Evolutionary conservation across 2,113 vertebrate species (phyloP).

Genomic region (Macquaria australasica): DNA sequence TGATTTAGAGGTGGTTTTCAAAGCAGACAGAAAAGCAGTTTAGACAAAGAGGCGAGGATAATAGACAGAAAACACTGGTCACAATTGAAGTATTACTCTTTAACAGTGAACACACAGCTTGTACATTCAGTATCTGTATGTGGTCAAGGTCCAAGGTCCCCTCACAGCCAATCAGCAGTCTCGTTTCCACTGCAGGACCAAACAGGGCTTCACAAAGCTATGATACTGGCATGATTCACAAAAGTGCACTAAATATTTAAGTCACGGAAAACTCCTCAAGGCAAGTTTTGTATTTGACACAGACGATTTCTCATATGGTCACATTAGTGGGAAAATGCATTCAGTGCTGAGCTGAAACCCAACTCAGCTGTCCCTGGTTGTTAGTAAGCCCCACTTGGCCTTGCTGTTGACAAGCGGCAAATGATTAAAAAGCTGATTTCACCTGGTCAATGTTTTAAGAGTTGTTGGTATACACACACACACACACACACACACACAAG

Average conservation of each 20-base stretch:
- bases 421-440: constrained; percentile 46
- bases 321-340: neutral
- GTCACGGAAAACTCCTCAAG: constrained; percentile 4
- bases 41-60: neutral
- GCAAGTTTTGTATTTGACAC: constrained; percentile 7
- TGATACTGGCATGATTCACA: neutral
- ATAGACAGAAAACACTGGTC: neutral
- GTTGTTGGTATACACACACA: neutral
- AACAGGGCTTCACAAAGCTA: neutral
- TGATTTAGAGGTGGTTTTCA: neutral
- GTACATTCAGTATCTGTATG: neutral
- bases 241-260: constrained; percentile 39
- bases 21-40: neutral
- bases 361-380: neutral
- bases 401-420: constrained; percentile 1
- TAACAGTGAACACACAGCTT: constrained; percentile 14
- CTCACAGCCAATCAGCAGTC: constrained; percentile 26
- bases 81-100: neutral
- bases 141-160: constrained; percentile 40
- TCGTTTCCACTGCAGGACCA: neutral
- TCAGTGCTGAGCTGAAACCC: neutral
- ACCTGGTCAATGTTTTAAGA: constrained; percentile 40
- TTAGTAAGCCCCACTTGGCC: neutral
- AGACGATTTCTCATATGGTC: neutral
- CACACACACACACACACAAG: neutral